Conservation (phyloP, 2,888 invertebrate genomes). For the Lycaena phlaeas region DNA sequence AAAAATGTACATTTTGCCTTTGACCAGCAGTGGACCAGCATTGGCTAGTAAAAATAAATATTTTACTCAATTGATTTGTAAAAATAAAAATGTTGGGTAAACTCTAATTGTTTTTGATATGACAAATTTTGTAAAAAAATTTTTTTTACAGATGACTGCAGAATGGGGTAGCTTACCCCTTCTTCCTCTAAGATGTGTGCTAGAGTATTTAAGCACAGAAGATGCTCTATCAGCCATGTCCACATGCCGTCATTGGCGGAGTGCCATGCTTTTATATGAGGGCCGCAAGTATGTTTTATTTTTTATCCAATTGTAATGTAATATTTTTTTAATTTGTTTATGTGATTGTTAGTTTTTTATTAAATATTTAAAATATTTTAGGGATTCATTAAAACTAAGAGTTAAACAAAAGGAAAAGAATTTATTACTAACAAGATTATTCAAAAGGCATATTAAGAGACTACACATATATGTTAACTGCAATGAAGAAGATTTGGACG, state of each 20-base stretch:
- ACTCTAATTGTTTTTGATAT: too few species aligned
- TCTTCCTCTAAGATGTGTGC: constrained; percentile 48
- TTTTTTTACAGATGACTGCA: constrained; percentile 41
- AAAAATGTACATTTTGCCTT: too few species aligned
- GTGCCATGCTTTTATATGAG: constrained; percentile 50
- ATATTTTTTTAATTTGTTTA: too few species aligned
- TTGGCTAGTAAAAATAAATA: too few species aligned
- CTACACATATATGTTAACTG: constrained; percentile 45
- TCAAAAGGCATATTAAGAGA: constrained; percentile 36
- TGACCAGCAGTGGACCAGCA: too few species aligned
- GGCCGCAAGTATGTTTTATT: constrained; percentile 40
- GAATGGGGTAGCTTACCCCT: constrained; percentile 51
- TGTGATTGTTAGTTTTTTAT: neutral
- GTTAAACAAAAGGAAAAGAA: constrained; percentile 41
- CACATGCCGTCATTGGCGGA: constrained; percentile 71
- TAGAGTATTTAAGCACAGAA: constrained; percentile 44
- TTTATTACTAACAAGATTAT: constrained; percentile 42
- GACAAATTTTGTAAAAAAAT: too few species aligned
- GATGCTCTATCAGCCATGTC: constrained; percentile 54
- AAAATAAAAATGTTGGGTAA: too few species aligned
- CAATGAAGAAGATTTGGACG: constrained; percentile 34
- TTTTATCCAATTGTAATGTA: neutral
- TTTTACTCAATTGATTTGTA: too few species aligned
- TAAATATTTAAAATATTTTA: constrained; percentile 18
- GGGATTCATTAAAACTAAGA: constrained; percentile 39